Base-by-base conservation (phyloP, 2,113 vertebrate species). In the Steatornis caripensis region DNA sequence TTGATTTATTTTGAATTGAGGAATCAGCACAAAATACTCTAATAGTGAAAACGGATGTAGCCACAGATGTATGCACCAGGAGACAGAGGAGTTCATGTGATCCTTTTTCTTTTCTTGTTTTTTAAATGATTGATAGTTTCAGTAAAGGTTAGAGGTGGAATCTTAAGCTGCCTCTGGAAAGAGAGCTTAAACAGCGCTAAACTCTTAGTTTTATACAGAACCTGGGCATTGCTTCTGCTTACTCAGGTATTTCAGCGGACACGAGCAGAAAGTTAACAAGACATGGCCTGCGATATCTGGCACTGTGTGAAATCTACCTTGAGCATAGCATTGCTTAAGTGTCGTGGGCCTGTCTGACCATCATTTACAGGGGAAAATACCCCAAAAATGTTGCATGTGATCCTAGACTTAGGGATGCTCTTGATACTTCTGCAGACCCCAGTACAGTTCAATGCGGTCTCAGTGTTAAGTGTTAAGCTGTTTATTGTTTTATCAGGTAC, bases 331-430 rank as follows among this genome's bases (percentile, higher is more conserved):
- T 20, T 12, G 12, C 58, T 87, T 84, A 65, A 46, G 14, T 74
- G 27, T n/a, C 15, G 23, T 37, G 41, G 45, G 10, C 45, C 19
- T 77, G 12, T 57, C 32, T 77, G 62, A 61, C 41, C 12, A 34
- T 55, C 15, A 6, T 23, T 46, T 75, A 60, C 18, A 34, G 29
- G 34, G 68, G 2, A 3, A 23, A 30, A 15, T 8, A 29, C 2
- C n/a, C n/a, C n/a, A n/a, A 6, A 26, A 37, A 20, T 3, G 5
- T 18, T 76, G 20, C 22, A 29, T 0, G 0, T 60, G n/a, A 22
- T 60, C 22, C 41, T 48, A 34, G 57, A 65, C 48, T 29, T 48
- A 9, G 15, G 39, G 23, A 24, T 62, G 32, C 18, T 66, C 12
- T 65, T 53, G 30, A 14, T 51, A 5, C 23, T 54, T 43, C 80